Conservation (phyloP, 2,797 vertebrate species). For the Mionectes olivaceus region DNA sequence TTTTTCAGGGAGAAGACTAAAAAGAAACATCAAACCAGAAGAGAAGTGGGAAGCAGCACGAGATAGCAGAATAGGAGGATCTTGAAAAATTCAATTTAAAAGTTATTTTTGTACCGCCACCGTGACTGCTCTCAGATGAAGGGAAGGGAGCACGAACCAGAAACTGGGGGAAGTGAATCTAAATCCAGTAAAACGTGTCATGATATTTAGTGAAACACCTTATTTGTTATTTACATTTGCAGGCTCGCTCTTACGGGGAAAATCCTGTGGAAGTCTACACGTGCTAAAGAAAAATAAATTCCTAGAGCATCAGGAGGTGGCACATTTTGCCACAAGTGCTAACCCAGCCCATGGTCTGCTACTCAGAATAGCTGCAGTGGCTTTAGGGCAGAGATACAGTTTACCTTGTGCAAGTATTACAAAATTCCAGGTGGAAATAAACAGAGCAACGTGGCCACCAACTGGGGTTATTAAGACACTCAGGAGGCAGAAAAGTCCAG, state of each 20-base stretch:
- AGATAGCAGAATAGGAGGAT: conserved; percentile 33
- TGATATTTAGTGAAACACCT: conserved; percentile 45
- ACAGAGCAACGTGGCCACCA: not conserved
- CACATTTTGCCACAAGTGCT: not conserved
- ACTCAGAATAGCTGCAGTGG: not conserved
- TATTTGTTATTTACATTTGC: conserved; percentile 55
- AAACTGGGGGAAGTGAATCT: conserved; percentile 22
- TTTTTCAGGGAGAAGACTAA: conserved; percentile 56
- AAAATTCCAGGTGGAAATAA: not conserved
- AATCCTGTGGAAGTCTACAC: not conserved
- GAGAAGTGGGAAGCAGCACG: conserved; percentile 28
- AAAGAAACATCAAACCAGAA: conserved; percentile 48
- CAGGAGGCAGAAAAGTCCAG: not conserved
- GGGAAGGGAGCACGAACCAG: conserved; percentile 51
- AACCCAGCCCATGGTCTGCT: not conserved
- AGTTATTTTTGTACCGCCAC: conserved; percentile 59
- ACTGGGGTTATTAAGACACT: not conserved
- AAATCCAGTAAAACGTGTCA: conserved; percentile 44
- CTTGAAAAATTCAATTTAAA: conserved; percentile 48
- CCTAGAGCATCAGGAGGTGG: not conserved
- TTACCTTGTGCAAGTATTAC: not conserved
- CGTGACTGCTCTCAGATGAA: conserved; percentile 30
- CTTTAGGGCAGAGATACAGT: not conserved
- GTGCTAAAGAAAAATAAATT: conserved; percentile 15
- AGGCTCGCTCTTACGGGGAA: not conserved